Evolutionary conservation across 2,888 invertebrate genomes (phyloP), one percentile per base, ranked within the genome.

Genomic region (Papilio elwesi): DNA sequence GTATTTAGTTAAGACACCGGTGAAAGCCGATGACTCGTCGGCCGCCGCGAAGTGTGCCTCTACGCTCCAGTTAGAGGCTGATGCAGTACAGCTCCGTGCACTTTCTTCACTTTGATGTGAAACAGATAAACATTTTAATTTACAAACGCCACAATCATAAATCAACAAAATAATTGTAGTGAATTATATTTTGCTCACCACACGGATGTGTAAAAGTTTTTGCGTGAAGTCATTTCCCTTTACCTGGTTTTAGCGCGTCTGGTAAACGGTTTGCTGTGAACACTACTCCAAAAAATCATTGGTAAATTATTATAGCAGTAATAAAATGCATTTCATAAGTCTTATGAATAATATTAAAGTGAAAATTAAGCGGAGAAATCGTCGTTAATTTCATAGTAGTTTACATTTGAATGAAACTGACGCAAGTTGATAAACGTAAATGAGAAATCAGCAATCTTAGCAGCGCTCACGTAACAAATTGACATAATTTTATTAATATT

Each of bases 391-490:
- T 15, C n/a, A n/a, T n/a, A n/a, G n/a, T n/a, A n/a, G n/a, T n/a
- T n/a, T 26, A 26, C 11, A 55, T 55, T 3, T 55, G 55, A 55
- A 55, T 7, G 11, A 15, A 11, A 51, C 13, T 7, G 13, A 51
- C n/a, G 26, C 26, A 38, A 59, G 43, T 8, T 43, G 13, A 38
- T 38, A 7, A 59, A 57, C 26, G 16, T 11, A 55, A 55, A 55
- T 55, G 12, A 57, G 12, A 36, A 57, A 57, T 57, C 57, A 57
- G 57, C 36, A 13, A 57, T 57, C n/a, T n/a, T 59, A 8, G 59
- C 13, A 38, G 16, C 16, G 16, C 6, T 59, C 38, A 59, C 9
- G n/a, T 59, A 59, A 59, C n/a, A 9, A 2, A 59, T 8, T 13
- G 57, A 38, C 10, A 36, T 8, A 57, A 3, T 57, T 57, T 36